phyloP scores from a whole-genome alignment of 2,888 invertebrate species.

The Archaeoteleia sp. region DNA sequence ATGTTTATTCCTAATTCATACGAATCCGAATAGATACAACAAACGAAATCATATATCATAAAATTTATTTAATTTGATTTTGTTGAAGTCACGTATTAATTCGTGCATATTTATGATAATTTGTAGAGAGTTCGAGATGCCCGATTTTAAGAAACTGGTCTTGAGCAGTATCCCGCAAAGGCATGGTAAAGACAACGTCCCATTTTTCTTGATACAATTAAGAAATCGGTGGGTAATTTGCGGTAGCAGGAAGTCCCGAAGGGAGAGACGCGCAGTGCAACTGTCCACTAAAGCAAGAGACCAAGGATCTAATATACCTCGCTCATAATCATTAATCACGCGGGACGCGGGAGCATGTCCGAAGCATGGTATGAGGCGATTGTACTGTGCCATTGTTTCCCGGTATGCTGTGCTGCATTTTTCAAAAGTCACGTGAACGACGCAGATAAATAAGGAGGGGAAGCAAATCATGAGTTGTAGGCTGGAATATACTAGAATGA shows the following conservation, averaged over 20 bases:
- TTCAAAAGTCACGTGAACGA: conserved; percentile 55
- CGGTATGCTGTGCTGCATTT: conserved; percentile 53
- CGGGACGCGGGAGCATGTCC: conserved; percentile 57
- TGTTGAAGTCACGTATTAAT: too few relatives aligned
- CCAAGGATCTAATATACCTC: conserved; percentile 69
- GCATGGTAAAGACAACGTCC: conserved; percentile 58
- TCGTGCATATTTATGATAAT: too few relatives aligned
- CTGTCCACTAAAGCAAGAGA: conserved; percentile 60
- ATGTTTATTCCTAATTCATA: too few relatives aligned
- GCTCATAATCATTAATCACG: conserved; percentile 74
- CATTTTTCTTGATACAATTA: conserved; percentile 67
- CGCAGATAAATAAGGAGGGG: conserved; percentile 39
- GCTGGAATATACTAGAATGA: conserved; percentile 34
- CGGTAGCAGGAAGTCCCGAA: conserved; percentile 52
- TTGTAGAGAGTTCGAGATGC: too few relatives aligned
- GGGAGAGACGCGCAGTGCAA: conserved; percentile 39
- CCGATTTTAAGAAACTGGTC: too few relatives aligned
- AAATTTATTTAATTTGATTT: too few relatives aligned
- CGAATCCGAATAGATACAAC: too few relatives aligned
- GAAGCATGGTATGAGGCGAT: conserved; percentile 46
- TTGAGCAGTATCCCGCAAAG: neutral
- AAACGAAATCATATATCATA: too few relatives aligned
- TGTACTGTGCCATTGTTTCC: conserved; percentile 53
- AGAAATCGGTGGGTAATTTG: conserved; percentile 68
- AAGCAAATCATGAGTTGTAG: conserved; percentile 42